Percentiles rank a stretch among this genome's conserved stretches.
Evolutionary conservation across 64 coral and sea anemone species (phyloP).

Genomic region (Dendronephthya gigantea): DNA sequence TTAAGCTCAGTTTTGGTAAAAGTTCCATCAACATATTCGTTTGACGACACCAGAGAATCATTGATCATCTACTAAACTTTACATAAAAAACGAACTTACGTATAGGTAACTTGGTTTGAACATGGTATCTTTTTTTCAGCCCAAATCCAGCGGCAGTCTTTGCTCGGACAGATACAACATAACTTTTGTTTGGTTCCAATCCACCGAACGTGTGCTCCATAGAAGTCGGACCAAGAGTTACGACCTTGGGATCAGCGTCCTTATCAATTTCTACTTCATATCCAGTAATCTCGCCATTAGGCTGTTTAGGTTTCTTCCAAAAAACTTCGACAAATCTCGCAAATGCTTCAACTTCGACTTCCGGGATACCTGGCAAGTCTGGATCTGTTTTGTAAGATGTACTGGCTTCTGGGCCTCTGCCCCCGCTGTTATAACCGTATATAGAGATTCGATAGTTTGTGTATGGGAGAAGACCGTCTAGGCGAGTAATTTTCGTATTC

Average conservation of each 20-base stretch:
- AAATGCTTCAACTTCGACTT: not conserved
- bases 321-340: not conserved
- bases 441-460: not conserved
- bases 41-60: no score
- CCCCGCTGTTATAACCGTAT: not conserved
- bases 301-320: not conserved
- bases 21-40: no score
- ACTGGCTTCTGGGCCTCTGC: not conserved
- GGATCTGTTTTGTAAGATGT: not conserved
- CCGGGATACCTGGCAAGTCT: not conserved
- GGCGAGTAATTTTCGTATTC: not conserved
- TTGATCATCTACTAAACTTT: not conserved
- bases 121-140: not conserved
- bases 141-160: not conserved
- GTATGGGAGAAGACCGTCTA: not conserved
- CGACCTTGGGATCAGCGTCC: not conserved
- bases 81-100: not conserved
- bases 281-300: not conserved
- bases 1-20: no score
- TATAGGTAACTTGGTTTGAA: not conserved
- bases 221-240: not conserved
- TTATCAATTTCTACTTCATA: not conserved
- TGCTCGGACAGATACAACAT: not conserved
- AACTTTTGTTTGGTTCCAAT: not conserved
- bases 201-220: not conserved